A percentile compares a stretch with the other conserved stretches of the same genome.
Conservation (phyloP, 2,797 vertebrate genomes). For the Xenops minutus region DNA sequence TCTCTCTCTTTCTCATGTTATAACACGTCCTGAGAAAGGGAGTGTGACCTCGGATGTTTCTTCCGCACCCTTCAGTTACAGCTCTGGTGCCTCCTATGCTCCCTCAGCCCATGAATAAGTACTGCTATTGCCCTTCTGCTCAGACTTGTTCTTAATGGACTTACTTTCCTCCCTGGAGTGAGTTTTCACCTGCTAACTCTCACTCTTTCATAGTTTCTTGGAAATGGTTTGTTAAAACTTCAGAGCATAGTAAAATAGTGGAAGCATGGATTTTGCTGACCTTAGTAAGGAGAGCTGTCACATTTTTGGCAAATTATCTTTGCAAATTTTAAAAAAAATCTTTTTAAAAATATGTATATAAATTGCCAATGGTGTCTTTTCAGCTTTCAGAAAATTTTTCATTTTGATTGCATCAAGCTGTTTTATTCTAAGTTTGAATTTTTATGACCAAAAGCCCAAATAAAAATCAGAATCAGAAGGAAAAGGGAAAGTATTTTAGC, state of each 20-base stretch:
- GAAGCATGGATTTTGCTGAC: neutral
- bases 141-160: neutral
- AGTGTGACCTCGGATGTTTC: neutral
- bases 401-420: neutral
- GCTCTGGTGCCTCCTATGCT: neutral
- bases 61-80: accelerated
- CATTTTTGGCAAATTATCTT: neutral
- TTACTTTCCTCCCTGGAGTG: neutral
- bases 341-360: neutral
- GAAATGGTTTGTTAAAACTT: neutral
- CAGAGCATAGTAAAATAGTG: neutral
- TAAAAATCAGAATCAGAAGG: neutral
- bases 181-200: neutral
- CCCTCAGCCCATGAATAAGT: neutral
- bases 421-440: neutral
- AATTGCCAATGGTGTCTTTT: neutral
- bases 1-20: neutral
- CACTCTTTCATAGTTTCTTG: neutral
- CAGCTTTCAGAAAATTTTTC: neutral
- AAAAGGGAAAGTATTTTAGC: neutral
- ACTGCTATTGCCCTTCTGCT: neutral
- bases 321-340: neutral
- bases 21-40: neutral
- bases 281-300: neutral
- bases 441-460: neutral